phyloP scores from a whole-genome alignment of 2,113 vertebrate species.

The Xiphophorus couchianus region DNA sequence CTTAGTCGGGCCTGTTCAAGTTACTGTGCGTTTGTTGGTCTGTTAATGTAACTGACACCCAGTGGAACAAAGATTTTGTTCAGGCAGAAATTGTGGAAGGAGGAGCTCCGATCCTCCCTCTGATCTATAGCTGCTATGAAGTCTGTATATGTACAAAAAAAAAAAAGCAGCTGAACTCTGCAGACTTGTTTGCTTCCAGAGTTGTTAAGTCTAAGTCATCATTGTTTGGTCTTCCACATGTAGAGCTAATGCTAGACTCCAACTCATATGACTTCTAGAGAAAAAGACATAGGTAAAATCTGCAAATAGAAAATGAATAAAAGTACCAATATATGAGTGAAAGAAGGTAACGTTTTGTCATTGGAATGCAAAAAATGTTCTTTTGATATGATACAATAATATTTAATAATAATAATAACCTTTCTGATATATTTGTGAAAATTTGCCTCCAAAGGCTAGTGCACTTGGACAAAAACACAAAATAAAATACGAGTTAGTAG shows the following conservation, averaged over 20 bases:
- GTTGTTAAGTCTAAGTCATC: constrained; percentile 32
- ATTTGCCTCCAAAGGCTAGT: too few relatives aligned
- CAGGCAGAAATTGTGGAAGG: constrained; percentile 51
- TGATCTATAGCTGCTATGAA: constrained; percentile 29
- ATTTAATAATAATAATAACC: too few relatives aligned
- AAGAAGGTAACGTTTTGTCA: background rate
- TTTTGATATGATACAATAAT: background rate
- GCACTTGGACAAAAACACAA: too few relatives aligned
- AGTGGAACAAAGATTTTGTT: constrained; percentile 48
- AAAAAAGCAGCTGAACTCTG: background rate
- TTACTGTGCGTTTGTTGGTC: constrained; percentile 35
- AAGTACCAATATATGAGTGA: background rate
- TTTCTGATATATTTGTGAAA: too few relatives aligned
- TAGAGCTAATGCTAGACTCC: background rate
- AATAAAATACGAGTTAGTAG: too few relatives aligned
- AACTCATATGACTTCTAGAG: background rate
- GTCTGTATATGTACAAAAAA: background rate
- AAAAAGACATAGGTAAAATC: background rate
- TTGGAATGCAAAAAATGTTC: background rate
- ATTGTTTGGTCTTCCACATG: constrained; percentile 28
- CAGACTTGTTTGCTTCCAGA: background rate
- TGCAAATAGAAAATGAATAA: background rate
- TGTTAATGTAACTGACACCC: constrained; percentile 26
- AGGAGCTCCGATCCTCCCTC: constrained; percentile 56
- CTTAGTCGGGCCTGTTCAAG: constrained; percentile 16